These are phyloP conservation scores for Machimus atricapillus DNA, from an alignment of 2,888 invertebrate species.

Conservation along the genomic window DNA sequence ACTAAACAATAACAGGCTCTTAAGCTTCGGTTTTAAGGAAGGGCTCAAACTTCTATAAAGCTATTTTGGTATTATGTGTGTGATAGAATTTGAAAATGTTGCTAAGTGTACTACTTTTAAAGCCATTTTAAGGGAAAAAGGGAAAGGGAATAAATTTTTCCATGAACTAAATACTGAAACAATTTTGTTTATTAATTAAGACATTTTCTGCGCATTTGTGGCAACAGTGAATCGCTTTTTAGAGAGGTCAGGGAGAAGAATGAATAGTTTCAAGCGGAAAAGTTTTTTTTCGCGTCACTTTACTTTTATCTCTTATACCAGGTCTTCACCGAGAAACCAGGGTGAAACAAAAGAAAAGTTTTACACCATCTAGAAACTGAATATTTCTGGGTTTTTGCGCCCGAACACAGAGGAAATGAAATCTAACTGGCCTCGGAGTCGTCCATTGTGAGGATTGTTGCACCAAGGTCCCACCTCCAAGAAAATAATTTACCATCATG, in stretches of 20 bases:
- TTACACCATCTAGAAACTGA: neutral
- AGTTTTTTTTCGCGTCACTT: neutral
- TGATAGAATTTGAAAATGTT: too few relatives aligned
- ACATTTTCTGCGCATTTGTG: neutral
- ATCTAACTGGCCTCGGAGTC: neutral
- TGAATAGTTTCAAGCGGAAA: neutral
- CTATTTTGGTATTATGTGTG: too few relatives aligned
- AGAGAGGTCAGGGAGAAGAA: neutral
- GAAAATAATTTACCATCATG: conserved; percentile 36
- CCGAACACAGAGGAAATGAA: conserved; percentile 10
- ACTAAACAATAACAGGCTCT: too few relatives aligned
- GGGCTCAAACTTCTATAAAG: too few relatives aligned
- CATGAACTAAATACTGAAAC: neutral
- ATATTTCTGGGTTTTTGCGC: neutral
- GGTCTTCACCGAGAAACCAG: neutral
- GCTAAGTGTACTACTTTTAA: too few relatives aligned
- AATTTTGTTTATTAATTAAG: neutral
- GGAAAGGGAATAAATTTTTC: neutral
- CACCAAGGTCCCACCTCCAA: conserved; percentile 21
- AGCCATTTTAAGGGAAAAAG: too few relatives aligned
- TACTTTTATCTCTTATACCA: neutral
- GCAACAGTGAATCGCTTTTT: neutral
- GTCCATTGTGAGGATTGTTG: conserved; percentile 10
- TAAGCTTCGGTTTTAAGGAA: too few relatives aligned
- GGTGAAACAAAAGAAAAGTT: neutral